Conservation (phyloP, 2,888 invertebrate species). For the Ptycholaimellus sp. region DNA sequence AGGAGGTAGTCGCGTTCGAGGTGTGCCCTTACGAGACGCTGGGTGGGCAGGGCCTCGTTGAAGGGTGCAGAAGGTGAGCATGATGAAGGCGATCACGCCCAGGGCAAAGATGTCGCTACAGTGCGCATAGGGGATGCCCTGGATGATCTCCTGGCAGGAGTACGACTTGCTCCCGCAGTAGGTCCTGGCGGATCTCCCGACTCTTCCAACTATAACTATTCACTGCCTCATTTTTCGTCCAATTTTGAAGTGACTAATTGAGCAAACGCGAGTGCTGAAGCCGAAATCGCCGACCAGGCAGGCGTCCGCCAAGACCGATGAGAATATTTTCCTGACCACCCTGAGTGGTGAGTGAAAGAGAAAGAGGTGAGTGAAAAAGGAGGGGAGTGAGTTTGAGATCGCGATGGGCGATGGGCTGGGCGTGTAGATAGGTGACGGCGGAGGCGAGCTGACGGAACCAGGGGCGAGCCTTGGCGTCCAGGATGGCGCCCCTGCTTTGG, state of each 20-base stretch:
- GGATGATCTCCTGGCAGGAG: conserved; percentile 26
- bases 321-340: conserved; percentile 33
- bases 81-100: conserved; percentile 31
- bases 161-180: conserved; percentile 33
- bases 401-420: conserved; percentile 28
- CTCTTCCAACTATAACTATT: too few species aligned
- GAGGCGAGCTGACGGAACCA: conserved; percentile 27
- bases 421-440: conserved; percentile 29
- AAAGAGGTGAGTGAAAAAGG: too few species aligned
- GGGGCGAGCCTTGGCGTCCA: conserved; percentile 21
- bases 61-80: conserved; percentile 31
- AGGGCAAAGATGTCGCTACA: conserved; percentile 32
- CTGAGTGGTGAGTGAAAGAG: too few species aligned
- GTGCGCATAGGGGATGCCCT: conserved; percentile 28
- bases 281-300: conserved; percentile 30
- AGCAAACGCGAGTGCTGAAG: conserved; percentile 21
- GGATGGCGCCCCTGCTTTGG: conserved; percentile 27
- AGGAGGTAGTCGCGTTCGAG: too few species aligned
- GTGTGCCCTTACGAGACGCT: too few species aligned
- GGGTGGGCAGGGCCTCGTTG: conserved; percentile 28
- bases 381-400: conserved; percentile 32
- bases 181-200: conserved; percentile 23
- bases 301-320: conserved; percentile 22
- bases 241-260: neutral
- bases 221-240: neutral